Evolutionary conservation across 1,140 invertebrate species (phyloP).

Genomic region (Drosophila sp.): DNA sequence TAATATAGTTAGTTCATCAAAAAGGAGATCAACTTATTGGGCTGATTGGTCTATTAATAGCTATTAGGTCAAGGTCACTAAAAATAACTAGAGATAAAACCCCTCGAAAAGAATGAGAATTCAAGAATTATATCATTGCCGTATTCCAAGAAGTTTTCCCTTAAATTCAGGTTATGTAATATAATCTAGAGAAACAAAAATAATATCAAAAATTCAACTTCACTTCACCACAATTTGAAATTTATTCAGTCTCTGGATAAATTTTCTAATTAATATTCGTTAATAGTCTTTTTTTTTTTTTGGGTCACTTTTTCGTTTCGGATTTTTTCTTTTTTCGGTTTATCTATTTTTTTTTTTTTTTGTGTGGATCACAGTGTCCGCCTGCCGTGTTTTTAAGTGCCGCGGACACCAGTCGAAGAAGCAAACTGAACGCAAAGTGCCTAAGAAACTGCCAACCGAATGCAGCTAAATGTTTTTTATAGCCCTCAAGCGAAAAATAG

Average conservation of each 20-base stretch:
- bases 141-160: slow-evolving; percentile 13
- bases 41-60: slow-evolving; percentile 59
- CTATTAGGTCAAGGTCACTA: slow-evolving; percentile 75
- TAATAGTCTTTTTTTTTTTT: neutral
- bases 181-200: neutral
- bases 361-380: slow-evolving; percentile 24
- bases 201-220: too few relatives aligned
- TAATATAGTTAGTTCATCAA: slow-evolving; percentile 74
- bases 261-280: too few relatives aligned
- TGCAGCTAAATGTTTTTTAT: slow-evolving; percentile 73
- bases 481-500: slow-evolving; percentile 29
- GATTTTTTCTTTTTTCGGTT: neutral
- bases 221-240: too few relatives aligned
- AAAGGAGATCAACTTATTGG: slow-evolving; percentile 23
- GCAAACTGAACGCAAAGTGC: slow-evolving; percentile 56
- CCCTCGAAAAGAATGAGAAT: neutral
- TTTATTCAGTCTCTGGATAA: too few relatives aligned
- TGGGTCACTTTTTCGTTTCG: slow-evolving; percentile 7
- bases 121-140: slow-evolving; percentile 1
- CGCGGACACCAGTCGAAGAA: slow-evolving; percentile 55
- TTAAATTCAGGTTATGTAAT: slow-evolving; percentile 37
- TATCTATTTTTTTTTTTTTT: neutral
- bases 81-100: slow-evolving; percentile 40
- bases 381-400: slow-evolving; percentile 25
- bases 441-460: slow-evolving; percentile 32